phyloP scores from a whole-genome alignment of 2,113 vertebrate genomes.

The Pelecanoides urinatrix region DNA sequence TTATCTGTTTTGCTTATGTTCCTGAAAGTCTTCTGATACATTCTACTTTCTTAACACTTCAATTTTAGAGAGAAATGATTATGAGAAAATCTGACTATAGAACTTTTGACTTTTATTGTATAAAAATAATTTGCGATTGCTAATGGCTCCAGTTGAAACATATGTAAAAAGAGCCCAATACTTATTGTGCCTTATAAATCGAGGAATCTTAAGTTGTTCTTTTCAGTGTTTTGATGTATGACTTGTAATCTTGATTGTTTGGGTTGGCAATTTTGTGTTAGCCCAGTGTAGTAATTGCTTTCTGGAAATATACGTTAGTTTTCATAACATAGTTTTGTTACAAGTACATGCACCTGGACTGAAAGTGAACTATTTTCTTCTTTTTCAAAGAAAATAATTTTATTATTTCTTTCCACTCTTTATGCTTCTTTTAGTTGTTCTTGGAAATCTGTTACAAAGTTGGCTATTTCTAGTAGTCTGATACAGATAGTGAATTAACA shows the following conservation, averaged over 20 bases:
- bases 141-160: background rate
- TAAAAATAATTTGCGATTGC: background rate
- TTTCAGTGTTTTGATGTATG: background rate
- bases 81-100: background rate
- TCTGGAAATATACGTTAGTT: background rate
- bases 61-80: background rate
- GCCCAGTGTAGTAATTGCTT: background rate
- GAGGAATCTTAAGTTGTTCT: background rate
- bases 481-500: background rate
- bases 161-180: rapidly evolving
- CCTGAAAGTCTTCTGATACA: background rate
- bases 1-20: background rate
- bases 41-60: background rate
- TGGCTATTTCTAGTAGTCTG: background rate
- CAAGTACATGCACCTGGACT: rapidly evolving
- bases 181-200: background rate
- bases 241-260: background rate
- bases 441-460: background rate
- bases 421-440: background rate
- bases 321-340: background rate
- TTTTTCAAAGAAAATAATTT: background rate
- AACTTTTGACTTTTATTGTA: background rate
- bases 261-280: background rate
- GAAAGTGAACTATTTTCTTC: background rate
- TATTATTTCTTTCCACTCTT: background rate